Evolutionary conservation across 2,888 invertebrate species (phyloP), one percentile per base, ranked within the genome.

Genomic region (Calliscelio sp.): DNA sequence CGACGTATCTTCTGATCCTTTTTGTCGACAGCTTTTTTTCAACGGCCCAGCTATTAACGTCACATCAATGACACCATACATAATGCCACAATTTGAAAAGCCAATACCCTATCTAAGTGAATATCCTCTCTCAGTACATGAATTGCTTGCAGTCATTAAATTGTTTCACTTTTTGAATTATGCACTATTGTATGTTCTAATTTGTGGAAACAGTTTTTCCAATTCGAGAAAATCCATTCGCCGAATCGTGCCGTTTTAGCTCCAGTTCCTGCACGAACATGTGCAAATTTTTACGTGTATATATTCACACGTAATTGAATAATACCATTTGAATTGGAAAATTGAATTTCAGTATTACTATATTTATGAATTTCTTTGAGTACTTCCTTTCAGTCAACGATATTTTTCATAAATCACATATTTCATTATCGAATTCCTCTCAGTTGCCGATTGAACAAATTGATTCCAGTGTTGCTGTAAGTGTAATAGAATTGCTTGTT

Each of bases 11-110:
- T 46, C 20, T 0, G 10, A 3, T 41, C 10, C 38, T 44, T 16
- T 18, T 44, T 22, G 18, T 20, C 32, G 16, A 6, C 28, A n/a
- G 14, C 1, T 18, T 28, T 59, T 73, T 51, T 73, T 46, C 28
- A 16, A 24, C 44, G 8, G 18, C 22, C 11, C 57, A 10, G 4
- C 25, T 59, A 71, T 49, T 51, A 46, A 25, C 18, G 32, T 44
- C n/a, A 11, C 55, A 20, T 65, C 55, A 55, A 75, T 28, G 65
- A 35, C 57, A 66, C 41, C 35, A 63, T 53, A 75, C 25, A 14
- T 74, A 59, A 59, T 49, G n/a, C 44, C 46, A 32, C 57, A 75
- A 75, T n/a, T 75, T 75, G 75, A 66, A 25, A 25, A 41, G 63
- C 53, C 32, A 55, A 7, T 61, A 11, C 4, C 1, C 14, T 5